phyloP scores from a whole-genome alignment of 1,140 invertebrate species.

The Matsumurasca onukii region DNA sequence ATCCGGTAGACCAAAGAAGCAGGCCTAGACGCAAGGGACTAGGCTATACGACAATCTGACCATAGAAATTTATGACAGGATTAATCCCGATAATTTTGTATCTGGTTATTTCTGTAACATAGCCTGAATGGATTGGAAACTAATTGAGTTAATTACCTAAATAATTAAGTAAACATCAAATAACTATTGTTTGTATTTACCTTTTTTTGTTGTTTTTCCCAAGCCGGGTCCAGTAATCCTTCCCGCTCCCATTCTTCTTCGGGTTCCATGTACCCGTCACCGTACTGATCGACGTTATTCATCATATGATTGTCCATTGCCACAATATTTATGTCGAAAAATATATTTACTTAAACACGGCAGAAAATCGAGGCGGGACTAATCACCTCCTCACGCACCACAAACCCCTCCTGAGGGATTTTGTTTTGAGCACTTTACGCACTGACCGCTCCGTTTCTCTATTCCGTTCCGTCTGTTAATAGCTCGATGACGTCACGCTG shows the following conservation, averaged over 20 bases:
- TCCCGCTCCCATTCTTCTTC: constrained; percentile 99
- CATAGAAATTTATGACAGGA: too few relatives aligned
- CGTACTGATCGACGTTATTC: constrained; percentile 54
- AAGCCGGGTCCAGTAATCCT: constrained; percentile 96
- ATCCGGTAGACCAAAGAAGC: too few relatives aligned
- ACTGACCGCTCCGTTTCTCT: constrained; percentile 29
- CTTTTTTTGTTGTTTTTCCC: constrained; percentile 99
- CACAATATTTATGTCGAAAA: background rate
- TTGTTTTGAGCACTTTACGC: constrained; percentile 30
- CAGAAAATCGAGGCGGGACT: constrained; percentile 38
- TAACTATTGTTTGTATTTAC: constrained; percentile 61
- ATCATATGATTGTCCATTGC: constrained; percentile 36
- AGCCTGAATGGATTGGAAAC: too few relatives aligned
- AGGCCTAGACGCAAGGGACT: too few relatives aligned
- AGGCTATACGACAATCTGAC: too few relatives aligned
- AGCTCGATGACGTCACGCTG: constrained; percentile 20
- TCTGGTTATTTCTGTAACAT: too few relatives aligned
- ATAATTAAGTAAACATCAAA: too few relatives aligned
- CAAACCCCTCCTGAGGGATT: constrained; percentile 35
- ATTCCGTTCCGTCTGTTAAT: constrained; percentile 21
- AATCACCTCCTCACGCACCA: constrained; percentile 33
- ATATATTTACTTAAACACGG: constrained; percentile 28
- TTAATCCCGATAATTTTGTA: too few relatives aligned
- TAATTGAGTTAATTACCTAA: too few relatives aligned
- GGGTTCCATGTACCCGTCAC: constrained; percentile 95